A percentile compares a stretch with the other conserved stretches of the same genome.
These are phyloP conservation scores for Potamarius usumacintae DNA, from an alignment of 2,113 vertebrate species.

Conservation along the genomic window DNA sequence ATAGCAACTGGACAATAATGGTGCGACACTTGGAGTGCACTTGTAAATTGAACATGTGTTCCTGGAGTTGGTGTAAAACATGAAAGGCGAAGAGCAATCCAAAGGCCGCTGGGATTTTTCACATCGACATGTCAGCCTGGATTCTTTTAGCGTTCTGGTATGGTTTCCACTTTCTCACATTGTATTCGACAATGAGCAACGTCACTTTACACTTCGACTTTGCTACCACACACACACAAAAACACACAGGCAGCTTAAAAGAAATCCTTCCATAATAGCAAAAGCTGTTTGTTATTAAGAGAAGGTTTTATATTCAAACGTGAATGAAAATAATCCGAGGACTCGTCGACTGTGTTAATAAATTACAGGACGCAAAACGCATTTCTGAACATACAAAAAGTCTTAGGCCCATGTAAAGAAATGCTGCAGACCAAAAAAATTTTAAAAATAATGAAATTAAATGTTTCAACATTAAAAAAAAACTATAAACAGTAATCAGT, in stretches of 20 bases:
- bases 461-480: too few relatives aligned
- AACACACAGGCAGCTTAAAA: background rate
- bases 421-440: too few relatives aligned
- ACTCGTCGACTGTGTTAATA: background rate
- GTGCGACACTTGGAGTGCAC: slow-evolving; percentile 63
- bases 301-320: background rate
- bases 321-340: background rate
- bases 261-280: background rate
- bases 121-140: slow-evolving; percentile 57
- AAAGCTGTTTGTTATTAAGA: background rate
- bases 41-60: slow-evolving; percentile 70
- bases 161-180: slow-evolving; percentile 23
- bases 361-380: background rate
- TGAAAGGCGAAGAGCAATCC: slow-evolving; percentile 62
- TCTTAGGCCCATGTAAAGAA: too few relatives aligned
- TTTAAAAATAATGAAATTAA: too few relatives aligned
- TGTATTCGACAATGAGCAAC: slow-evolving; percentile 35
- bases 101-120: slow-evolving; percentile 61
- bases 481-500: too few relatives aligned
- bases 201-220: slow-evolving; percentile 2
- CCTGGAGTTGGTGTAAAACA: slow-evolving; percentile 70
- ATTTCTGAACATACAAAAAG: background rate
- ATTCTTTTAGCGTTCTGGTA: slow-evolving; percentile 12
- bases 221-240: slow-evolving; percentile 9
- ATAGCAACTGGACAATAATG: slow-evolving; percentile 62